A percentile compares a stretch with the other conserved stretches of the same genome.
These are phyloP conservation scores for Lagodon rhomboides DNA, from an alignment of 2,797 vertebrate species.

Conservation along the genomic window DNA sequence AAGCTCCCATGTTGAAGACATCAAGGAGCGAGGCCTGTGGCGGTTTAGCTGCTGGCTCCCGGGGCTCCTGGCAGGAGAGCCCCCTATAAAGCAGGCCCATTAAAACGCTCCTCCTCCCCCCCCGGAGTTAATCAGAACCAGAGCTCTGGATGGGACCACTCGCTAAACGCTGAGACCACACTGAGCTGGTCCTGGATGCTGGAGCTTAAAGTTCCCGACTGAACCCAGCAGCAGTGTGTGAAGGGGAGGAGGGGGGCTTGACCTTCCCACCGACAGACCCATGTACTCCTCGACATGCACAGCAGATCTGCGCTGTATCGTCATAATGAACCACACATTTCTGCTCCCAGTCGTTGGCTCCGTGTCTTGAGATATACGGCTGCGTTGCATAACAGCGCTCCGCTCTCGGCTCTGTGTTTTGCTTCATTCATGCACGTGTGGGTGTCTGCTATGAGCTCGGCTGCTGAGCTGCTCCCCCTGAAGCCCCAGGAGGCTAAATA, in stretches of 20 bases:
- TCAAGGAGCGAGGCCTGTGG: constrained; percentile 64
- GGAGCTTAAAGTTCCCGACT: constrained; percentile 51
- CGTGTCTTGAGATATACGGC: constrained; percentile 42
- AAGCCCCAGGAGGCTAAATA: constrained; percentile 39
- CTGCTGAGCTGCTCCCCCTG: constrained; percentile 33
- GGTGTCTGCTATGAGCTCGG: constrained; percentile 55
- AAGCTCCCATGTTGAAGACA: constrained; percentile 73
- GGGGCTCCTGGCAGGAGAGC: constrained; percentile 71
- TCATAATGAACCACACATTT: constrained; percentile 35
- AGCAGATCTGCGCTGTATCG: constrained; percentile 44
- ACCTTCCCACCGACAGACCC: constrained; percentile 47
- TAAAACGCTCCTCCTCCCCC: constrained; percentile 71
- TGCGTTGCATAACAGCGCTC: constrained; percentile 45
- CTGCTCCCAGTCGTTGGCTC: constrained; percentile 34
- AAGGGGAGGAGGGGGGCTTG: constrained; percentile 5
- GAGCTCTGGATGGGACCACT: constrained; percentile 67
- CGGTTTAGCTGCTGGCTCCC: constrained; percentile 68
- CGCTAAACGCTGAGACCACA: constrained; percentile 59
- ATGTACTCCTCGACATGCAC: constrained; percentile 6
- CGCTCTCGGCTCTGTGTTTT: constrained; percentile 54
- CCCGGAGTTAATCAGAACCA: constrained; percentile 79
- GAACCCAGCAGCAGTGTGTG: constrained; percentile 11
- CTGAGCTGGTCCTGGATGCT: constrained; percentile 42
- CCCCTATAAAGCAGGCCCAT: constrained; percentile 73
- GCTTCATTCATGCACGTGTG: constrained; percentile 54